Evolutionary conservation across 2,888 invertebrate species (phyloP).

Genomic region (Diadegma fenestrale): DNA sequence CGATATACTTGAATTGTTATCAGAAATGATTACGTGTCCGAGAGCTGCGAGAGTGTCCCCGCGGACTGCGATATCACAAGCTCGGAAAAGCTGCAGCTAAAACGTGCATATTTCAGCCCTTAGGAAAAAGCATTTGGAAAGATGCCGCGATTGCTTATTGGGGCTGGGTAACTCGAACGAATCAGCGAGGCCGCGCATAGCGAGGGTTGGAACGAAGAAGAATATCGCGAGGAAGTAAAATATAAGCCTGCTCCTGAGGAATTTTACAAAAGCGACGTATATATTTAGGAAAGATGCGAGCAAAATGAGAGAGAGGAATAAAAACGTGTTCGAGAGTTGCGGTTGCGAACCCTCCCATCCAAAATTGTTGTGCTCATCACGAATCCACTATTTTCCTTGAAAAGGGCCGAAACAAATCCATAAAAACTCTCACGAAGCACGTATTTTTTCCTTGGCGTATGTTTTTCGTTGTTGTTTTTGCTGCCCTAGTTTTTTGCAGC

Average conservation of each 20-base stretch:
- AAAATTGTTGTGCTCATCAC: constrained; percentile 10
- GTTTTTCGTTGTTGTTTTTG: neutral
- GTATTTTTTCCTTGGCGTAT: neutral
- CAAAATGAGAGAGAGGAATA: neutral
- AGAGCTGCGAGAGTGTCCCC: constrained; percentile 14
- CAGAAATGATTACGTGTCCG: constrained; percentile 71
- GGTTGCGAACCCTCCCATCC: neutral
- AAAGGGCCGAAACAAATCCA: neutral
- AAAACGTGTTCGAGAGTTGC: neutral
- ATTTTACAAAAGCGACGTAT: neutral
- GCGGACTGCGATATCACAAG: constrained; percentile 24
- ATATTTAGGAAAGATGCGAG: neutral
- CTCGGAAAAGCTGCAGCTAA: no score
- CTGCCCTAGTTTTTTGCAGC: neutral
- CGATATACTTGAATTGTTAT: constrained; percentile 72
- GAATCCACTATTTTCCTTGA: neutral
- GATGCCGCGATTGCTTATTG: no score
- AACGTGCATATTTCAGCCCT: no score
- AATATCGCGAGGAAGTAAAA: neutral
- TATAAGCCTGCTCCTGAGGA: no score
- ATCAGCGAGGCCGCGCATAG: no score
- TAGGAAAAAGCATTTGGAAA: no score
- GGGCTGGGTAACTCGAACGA: neutral
- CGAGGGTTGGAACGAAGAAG: neutral
- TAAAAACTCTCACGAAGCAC: constrained; percentile 5